phyloP scores from a whole-genome alignment of 2,888 invertebrate genomes.

The Amiota communis region DNA sequence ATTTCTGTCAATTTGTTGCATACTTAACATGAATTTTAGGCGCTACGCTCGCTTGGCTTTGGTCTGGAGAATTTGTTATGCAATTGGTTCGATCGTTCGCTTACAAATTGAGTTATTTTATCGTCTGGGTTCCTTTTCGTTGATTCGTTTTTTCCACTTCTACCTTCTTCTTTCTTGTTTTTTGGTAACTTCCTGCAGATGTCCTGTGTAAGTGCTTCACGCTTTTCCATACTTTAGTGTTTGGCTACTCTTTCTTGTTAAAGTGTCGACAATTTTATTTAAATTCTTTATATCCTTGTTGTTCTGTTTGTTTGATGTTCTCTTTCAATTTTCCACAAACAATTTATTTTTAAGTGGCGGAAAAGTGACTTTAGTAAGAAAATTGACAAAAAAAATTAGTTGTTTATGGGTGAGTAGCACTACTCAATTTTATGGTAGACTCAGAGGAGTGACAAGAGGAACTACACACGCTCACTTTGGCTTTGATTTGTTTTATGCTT shows the following conservation, averaged over 20 bases:
- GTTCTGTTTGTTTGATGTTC: background rate
- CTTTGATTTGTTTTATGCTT: background rate
- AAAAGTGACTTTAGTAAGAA: too few species aligned
- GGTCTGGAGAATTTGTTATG: conserved; percentile 16
- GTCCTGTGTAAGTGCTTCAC: conserved; percentile 23
- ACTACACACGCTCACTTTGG: too few species aligned
- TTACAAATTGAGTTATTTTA: conserved; percentile 32
- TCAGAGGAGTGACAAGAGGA: too few species aligned
- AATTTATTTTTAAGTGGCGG: background rate
- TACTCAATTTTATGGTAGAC: too few species aligned
- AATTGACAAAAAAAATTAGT: background rate
- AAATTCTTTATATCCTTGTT: conserved; percentile 8
- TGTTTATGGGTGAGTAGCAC: background rate
- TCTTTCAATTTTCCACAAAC: background rate
- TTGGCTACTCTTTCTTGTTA: conserved; percentile 9
- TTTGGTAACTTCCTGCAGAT: conserved; percentile 25
- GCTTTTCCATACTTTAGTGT: background rate
- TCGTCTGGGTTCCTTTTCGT: background rate
- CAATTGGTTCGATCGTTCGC: conserved; percentile 40
- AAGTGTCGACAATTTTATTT: conserved; percentile 26
- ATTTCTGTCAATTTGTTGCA: conserved; percentile 64
- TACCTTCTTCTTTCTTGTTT: background rate
- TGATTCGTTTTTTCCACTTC: conserved; percentile 1
- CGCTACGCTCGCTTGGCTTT: conserved; percentile 4
- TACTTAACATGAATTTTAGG: conserved; percentile 35